Evolutionary conservation across 2,888 invertebrate genomes (phyloP).

Genomic region (Tholera decimalis): DNA sequence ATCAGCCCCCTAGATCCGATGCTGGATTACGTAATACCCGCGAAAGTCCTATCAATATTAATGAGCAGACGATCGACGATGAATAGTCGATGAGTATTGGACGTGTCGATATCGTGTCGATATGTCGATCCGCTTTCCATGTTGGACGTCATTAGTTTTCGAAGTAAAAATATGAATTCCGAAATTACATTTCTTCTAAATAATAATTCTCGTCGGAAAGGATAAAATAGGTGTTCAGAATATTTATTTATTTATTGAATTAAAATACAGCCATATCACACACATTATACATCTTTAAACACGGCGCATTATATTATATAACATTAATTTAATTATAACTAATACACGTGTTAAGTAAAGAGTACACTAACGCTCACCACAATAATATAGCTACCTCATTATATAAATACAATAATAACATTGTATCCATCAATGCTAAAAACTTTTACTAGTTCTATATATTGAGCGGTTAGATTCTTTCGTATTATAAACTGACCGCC

Average conservation of each 20-base stretch:
- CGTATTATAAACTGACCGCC: neutral
- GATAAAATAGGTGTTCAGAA: constrained; percentile 1
- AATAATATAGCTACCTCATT: too few species aligned
- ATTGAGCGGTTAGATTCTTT: constrained; percentile 1
- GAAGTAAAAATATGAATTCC: constrained; percentile 12
- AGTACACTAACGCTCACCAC: too few species aligned
- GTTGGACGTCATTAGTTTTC: constrained; percentile 52
- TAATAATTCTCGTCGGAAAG: neutral
- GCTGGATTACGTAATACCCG: constrained; percentile 81
- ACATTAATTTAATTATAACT: too few species aligned
- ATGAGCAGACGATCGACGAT: constrained; percentile 80
- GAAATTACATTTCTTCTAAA: constrained; percentile 20
- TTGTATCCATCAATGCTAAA: neutral
- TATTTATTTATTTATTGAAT: too few species aligned
- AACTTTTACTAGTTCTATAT: neutral
- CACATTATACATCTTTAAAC: too few species aligned
- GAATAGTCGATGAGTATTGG: constrained; percentile 82
- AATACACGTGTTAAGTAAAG: too few species aligned
- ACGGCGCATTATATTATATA: too few species aligned
- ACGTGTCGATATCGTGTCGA: constrained; percentile 60
- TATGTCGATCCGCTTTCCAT: constrained; percentile 61
- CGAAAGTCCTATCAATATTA: constrained; percentile 86
- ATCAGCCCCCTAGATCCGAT: constrained; percentile 76
- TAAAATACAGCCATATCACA: too few species aligned
- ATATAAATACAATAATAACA: too few species aligned